phyloP scores from a whole-genome alignment of 2,113 vertebrate species.

The Macaca nemestrina region DNA sequence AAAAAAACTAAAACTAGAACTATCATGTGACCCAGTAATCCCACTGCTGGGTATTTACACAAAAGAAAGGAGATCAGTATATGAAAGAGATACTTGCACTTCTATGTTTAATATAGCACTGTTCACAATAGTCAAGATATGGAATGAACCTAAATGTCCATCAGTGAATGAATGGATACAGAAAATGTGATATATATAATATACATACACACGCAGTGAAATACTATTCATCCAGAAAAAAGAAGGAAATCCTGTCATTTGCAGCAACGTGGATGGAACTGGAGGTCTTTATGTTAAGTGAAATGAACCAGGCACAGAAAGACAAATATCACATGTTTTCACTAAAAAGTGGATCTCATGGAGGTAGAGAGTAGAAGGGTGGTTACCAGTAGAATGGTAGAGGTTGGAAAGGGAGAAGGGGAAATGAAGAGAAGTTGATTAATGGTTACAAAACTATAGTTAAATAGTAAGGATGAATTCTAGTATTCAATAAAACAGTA shows the following conservation, averaged over 20 bases:
- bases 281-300: background rate
- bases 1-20: background rate
- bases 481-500: background rate
- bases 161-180: background rate
- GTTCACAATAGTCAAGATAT: background rate
- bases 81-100: background rate
- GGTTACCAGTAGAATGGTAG: background rate
- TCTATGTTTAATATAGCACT: background rate
- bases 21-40: background rate
- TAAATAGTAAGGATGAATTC: background rate
- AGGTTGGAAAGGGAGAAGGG: background rate
- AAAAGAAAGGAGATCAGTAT: background rate
- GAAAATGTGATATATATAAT: background rate
- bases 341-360: background rate
- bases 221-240: background rate
- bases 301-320: background rate
- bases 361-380: background rate
- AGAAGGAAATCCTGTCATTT: background rate
- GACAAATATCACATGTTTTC: background rate
- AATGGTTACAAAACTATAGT: background rate
- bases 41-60: background rate
- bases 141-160: background rate
- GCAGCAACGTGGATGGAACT: background rate
- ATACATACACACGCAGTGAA: background rate
- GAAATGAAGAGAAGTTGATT: background rate